Percentiles rank a stretch among this genome's conserved stretches.
phyloP scores from a whole-genome alignment of 2,888 invertebrate species.

The Xylophagus ater region DNA sequence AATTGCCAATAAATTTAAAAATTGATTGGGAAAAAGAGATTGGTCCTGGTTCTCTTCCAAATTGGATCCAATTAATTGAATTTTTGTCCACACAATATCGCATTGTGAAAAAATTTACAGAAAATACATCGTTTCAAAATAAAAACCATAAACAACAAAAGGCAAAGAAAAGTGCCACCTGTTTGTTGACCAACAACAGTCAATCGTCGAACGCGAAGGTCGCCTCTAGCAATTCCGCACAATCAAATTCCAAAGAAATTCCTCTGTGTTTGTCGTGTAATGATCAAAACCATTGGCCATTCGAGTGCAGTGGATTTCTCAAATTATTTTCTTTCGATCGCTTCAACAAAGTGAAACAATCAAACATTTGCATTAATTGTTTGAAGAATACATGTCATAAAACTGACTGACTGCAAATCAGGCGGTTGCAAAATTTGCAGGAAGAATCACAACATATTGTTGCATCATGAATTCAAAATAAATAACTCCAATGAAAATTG shows the following conservation, averaged over 20 bases:
- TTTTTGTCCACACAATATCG: not conserved
- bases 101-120: not conserved
- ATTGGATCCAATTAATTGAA: not conserved
- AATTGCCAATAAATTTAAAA: not conserved
- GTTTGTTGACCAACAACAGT: not conserved
- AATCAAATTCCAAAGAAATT: too few relatives aligned
- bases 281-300: not conserved
- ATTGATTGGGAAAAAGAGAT: not conserved
- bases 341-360: not conserved
- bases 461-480: too few relatives aligned
- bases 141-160: not conserved
- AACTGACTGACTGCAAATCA: not conserved
- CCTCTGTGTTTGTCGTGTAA: not conserved
- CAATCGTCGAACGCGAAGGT: not conserved
- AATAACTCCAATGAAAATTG: too few relatives aligned
- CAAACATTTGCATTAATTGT: not conserved
- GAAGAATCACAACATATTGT: not conserved
- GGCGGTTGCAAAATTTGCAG: not conserved
- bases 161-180: not conserved
- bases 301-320: not conserved
- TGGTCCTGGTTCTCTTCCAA: not conserved
- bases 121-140: not conserved
- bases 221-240: not conserved
- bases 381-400: not conserved
- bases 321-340: not conserved